These are phyloP conservation scores for Thecocarcelia acutangulata DNA, from an alignment of 2,888 invertebrate species.

Conservation along the genomic window DNA sequence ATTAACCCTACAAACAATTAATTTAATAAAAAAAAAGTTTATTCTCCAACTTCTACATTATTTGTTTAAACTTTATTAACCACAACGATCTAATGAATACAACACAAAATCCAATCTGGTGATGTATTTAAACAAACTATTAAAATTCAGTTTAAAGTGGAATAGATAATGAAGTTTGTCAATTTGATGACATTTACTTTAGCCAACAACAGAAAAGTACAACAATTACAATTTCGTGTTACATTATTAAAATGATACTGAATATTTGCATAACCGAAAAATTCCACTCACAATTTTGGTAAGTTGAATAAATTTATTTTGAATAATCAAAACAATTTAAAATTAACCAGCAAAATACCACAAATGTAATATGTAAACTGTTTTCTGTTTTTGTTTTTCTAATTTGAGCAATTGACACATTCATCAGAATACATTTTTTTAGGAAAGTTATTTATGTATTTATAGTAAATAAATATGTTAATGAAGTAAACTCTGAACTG, in stretches of 20 bases:
- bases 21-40: no score
- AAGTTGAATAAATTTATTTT: conserved; percentile 22
- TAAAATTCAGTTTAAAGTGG: background rate
- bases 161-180: conserved; percentile 25
- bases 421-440: background rate
- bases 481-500: no score
- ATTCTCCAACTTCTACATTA: no score
- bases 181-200: background rate
- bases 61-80: background rate
- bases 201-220: conserved; percentile 3
- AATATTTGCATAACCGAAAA: background rate
- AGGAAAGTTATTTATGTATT: no score
- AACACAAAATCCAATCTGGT: background rate
- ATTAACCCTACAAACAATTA: no score
- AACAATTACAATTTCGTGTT: conserved; percentile 18
- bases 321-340: conserved; percentile 16
- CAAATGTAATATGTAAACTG: background rate
- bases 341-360: conserved; percentile 3
- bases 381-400: background rate
- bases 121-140: no score
- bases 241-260: background rate
- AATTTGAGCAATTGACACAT: background rate
- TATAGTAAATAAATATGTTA: no score
- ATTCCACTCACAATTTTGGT: conserved; percentile 7
- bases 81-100: conserved; percentile 25